Percentiles rank a stretch among this genome's conserved stretches.
Conservation (phyloP, 2,888 invertebrate species). For the Oligia fasciuncula region DNA sequence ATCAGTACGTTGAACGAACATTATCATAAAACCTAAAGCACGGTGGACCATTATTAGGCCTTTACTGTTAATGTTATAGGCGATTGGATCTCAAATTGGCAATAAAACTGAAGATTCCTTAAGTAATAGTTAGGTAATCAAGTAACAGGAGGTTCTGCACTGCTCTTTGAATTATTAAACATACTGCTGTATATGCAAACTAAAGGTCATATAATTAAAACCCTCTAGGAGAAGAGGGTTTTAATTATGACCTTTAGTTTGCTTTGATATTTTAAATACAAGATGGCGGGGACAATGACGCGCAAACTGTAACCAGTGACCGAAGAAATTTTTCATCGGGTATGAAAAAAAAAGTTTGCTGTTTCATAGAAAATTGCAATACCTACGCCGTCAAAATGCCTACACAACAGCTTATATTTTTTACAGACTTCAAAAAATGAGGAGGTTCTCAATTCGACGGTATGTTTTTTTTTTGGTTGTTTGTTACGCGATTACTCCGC, state of each 20-base stretch:
- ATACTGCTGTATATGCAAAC: neutral
- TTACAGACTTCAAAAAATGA: no score
- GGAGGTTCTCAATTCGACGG: no score
- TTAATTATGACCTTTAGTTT: neutral
- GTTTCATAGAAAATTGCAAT: no score
- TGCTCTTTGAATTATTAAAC: neutral
- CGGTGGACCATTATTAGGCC: conserved; percentile 13
- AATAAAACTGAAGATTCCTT: conserved; percentile 25
- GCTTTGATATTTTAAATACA: neutral
- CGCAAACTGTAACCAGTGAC: no score
- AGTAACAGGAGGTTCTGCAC: neutral
- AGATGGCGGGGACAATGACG: neutral
- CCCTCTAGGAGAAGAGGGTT: neutral
- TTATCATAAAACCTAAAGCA: conserved; percentile 12
- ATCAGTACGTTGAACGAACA: conserved; percentile 10
- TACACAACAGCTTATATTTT: no score
- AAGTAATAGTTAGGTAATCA: neutral
- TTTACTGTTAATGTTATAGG: conserved; percentile 25
- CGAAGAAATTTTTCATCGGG: no score
- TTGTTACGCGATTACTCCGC: no score
- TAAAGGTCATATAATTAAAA: no score
- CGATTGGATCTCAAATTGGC: conserved; percentile 14
- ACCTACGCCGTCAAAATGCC: no score
- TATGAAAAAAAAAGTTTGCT: no score
- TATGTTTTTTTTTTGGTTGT: no score